Percentiles rank a stretch among this genome's conserved stretches.
Conservation (phyloP, 92 coral and sea anemone genomes). For the Porites cylindrica region DNA sequence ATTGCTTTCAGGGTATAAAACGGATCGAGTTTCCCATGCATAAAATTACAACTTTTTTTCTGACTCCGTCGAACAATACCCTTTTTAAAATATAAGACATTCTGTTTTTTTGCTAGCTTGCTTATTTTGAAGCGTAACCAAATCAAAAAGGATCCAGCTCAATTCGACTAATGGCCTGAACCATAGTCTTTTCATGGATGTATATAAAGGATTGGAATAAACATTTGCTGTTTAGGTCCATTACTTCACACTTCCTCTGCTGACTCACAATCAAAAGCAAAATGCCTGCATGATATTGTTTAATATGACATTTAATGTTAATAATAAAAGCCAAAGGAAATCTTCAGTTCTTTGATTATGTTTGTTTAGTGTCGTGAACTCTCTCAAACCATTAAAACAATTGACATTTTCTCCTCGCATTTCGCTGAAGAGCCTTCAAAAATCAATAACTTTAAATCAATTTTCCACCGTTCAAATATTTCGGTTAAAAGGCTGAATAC, state of each 20-base stretch:
- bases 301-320: slow-evolving; percentile 47
- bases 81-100: background rate
- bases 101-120: background rate
- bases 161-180: background rate
- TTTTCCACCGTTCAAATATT: slow-evolving; percentile 10
- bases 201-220: slow-evolving; percentile 2
- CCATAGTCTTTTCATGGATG: background rate
- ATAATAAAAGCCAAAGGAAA: slow-evolving; percentile 36
- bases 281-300: slow-evolving; percentile 30
- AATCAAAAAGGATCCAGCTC: background rate
- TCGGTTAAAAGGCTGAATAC: background rate
- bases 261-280: slow-evolving; percentile 10
- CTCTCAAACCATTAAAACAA: slow-evolving; percentile 35
- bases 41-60: background rate
- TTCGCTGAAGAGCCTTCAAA: background rate
- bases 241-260: slow-evolving; percentile 38
- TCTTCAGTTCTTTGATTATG: slow-evolving; percentile 34
- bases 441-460: background rate
- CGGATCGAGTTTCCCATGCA: slow-evolving; percentile 10
- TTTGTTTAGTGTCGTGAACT: slow-evolving; percentile 52
- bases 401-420: slow-evolving; percentile 3
- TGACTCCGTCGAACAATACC: background rate
- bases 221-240: slow-evolving; percentile 22
- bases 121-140: background rate
- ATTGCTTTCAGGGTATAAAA: background rate